These are phyloP conservation scores for Carassius gibelio DNA, from an alignment of 2,113 vertebrate species.

Conservation along the genomic window DNA sequence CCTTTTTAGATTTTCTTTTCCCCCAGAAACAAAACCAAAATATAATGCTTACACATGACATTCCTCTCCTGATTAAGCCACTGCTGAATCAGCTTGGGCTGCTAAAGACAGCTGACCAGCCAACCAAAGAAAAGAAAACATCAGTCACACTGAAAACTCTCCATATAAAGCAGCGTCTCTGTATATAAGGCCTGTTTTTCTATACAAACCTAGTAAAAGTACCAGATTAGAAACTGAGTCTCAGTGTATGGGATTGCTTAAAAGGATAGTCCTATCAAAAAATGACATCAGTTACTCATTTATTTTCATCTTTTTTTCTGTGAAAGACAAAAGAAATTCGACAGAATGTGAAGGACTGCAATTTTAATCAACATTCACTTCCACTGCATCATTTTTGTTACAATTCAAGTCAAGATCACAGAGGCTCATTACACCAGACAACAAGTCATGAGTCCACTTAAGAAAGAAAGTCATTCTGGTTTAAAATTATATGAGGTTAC, in stretches of 20 bases:
- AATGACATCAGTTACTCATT: no score
- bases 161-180: background rate
- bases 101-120: constrained; percentile 66
- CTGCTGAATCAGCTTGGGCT: constrained; percentile 71
- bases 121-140: constrained; percentile 39
- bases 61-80: constrained; percentile 39
- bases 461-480: no score
- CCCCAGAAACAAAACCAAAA: constrained; percentile 1
- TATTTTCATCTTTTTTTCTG: no score
- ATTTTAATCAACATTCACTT: no score
- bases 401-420: no score
- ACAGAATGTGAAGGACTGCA: no score
- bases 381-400: no score
- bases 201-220: background rate
- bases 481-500: no score
- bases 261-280: background rate
- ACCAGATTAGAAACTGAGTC: background rate
- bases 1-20: background rate
- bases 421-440: no score
- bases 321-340: no score
- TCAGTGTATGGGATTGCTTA: background rate
- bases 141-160: constrained; percentile 47
- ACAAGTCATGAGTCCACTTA: no score
- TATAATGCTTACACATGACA: constrained; percentile 49
- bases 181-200: background rate